Evolutionary conservation across 2,797 vertebrate genomes (phyloP).

Genomic region (Centroberyx gerrardi): DNA sequence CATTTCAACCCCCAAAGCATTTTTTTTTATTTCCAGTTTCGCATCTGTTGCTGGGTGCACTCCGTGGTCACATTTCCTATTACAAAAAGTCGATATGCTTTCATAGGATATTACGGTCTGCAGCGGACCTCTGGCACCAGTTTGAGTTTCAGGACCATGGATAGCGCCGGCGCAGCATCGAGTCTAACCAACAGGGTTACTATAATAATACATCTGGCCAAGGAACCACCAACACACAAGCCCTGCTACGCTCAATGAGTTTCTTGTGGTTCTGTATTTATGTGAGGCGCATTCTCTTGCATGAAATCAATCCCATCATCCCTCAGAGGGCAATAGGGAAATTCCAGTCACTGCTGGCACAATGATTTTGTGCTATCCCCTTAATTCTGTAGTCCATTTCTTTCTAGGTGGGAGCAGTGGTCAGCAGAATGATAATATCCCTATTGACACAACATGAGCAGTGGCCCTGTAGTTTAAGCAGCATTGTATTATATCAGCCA

Average conservation of each 20-base stretch:
- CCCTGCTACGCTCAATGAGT: conserved; percentile 24
- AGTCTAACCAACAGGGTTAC: background rate
- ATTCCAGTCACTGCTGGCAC: background rate
- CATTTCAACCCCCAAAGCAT: conserved; percentile 83
- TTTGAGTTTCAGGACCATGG: conserved; percentile 78
- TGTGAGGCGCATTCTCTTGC: conserved; percentile 36
- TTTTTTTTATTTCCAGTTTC: conserved; percentile 72
- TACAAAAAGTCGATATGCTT: conserved; percentile 84
- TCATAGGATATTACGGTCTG: conserved; percentile 70
- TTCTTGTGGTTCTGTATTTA: conserved; percentile 34
- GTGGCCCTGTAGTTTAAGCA: background rate
- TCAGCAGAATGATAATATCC: conserved; percentile 6
- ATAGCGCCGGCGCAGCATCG: conserved; percentile 70
- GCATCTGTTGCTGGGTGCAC: conserved; percentile 78
- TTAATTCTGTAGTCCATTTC: conserved; percentile 10
- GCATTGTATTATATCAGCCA: background rate
- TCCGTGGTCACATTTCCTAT: conserved; percentile 81
- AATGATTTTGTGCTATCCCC: conserved; percentile 1
- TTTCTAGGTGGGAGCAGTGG: background rate
- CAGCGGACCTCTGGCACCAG: conserved; percentile 74
- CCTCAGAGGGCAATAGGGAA: conserved; percentile 18
- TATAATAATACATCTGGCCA: conserved; percentile 60
- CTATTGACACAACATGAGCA: background rate
- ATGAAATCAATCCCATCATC: conserved; percentile 38
- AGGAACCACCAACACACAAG: conserved; percentile 41